phyloP scores from a whole-genome alignment of 1,140 invertebrate species.

The Metaphire vulgaris region DNA sequence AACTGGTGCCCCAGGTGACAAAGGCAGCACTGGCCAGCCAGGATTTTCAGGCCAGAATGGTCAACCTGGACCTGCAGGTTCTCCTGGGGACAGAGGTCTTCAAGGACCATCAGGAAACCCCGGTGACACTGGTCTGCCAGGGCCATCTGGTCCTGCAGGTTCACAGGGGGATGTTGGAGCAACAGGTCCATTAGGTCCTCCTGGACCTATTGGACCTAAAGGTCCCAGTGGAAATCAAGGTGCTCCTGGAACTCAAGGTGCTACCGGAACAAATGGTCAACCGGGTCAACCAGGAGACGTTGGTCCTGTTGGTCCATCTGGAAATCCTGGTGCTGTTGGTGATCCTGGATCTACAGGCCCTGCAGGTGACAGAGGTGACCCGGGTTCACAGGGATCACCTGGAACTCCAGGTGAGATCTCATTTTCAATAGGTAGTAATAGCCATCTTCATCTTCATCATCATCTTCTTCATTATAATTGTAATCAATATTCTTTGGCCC shows the following conservation, averaged over 20 bases:
- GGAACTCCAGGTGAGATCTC: constrained; percentile 34
- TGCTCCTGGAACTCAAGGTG: neutral
- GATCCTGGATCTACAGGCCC: constrained; percentile 2
- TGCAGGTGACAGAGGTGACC: neutral
- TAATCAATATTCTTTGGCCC: no score
- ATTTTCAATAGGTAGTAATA: no score
- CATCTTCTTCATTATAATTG: no score
- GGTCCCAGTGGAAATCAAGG: constrained; percentile 15
- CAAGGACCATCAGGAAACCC: constrained; percentile 6
- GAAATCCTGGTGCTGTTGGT: constrained; percentile 14
- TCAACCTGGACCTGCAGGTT: constrained; percentile 2
- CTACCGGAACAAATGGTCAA: constrained; percentile 3
- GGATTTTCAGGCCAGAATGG: constrained; percentile 17
- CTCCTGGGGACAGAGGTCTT: neutral
- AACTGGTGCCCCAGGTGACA: neutral
- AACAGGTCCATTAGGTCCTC: neutral
- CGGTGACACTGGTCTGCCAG: constrained; percentile 15
- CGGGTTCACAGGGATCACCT: constrained; percentile 10
- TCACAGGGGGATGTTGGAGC: no score
- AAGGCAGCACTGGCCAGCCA: constrained; percentile 4
- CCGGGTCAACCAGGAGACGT: neutral
- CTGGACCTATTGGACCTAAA: constrained; percentile 14
- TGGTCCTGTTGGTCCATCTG: neutral
- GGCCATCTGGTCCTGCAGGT: constrained; percentile 4
- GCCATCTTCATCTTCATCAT: no score